Evolutionary conservation across 2,113 vertebrate species (phyloP).

Genomic region (Mirounga angustirostris): DNA sequence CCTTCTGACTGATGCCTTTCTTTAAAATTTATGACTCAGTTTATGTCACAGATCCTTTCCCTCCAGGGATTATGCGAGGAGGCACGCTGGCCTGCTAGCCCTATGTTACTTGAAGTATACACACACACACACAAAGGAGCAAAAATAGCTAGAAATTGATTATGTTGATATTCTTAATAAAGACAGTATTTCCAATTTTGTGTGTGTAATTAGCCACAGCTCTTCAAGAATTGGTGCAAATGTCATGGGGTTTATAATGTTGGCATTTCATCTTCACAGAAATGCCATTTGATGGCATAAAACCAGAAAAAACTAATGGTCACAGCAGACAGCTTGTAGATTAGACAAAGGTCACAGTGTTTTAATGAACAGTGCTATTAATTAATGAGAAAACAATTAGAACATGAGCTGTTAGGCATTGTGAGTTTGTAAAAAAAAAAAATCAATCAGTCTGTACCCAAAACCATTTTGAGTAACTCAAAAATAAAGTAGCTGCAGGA

Average conservation of each 20-base stretch:
- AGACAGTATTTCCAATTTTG: constrained; percentile 61
- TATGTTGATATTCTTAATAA: constrained; percentile 61
- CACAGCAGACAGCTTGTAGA: constrained; percentile 77
- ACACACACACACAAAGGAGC: neutral
- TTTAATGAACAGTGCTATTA: constrained; percentile 80
- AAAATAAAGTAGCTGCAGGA: constrained; percentile 67
- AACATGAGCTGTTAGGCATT: constrained; percentile 62
- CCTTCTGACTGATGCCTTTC: constrained; percentile 48
- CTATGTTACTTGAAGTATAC: constrained; percentile 40
- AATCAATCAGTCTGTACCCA: constrained; percentile 72
- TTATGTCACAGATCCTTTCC: constrained; percentile 50
- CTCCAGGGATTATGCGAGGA: constrained; percentile 1
- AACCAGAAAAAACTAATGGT: constrained; percentile 69
- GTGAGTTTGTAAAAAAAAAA: constrained; percentile 46
- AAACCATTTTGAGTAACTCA: constrained; percentile 64
- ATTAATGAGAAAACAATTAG: constrained; percentile 80
- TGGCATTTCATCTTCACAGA: constrained; percentile 65
- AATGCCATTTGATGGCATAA: constrained; percentile 64
- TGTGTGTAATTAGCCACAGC: constrained; percentile 70
- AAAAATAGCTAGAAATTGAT: constrained; percentile 76
- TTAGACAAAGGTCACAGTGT: constrained; percentile 80
- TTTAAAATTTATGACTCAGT: neutral
- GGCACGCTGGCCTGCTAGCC: neutral
- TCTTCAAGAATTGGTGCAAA: constrained; percentile 66
- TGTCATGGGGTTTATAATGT: constrained; percentile 57